Evolutionary conservation across 2,113 vertebrate genomes (phyloP), one percentile per base, ranked within the genome.

Genomic region (Jaculus jaculus): DNA sequence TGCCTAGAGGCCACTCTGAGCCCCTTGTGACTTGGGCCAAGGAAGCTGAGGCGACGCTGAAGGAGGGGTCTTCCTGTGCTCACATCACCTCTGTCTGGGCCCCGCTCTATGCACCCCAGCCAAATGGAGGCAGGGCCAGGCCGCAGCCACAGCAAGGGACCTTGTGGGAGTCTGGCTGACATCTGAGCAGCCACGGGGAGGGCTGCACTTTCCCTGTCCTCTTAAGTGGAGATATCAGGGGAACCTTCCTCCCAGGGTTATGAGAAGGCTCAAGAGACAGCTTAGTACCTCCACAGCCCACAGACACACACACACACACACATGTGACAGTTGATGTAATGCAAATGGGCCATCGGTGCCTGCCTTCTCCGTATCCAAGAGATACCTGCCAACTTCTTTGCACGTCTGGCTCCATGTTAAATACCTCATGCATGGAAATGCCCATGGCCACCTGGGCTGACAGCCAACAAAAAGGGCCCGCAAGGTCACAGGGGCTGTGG

Each of bases 11-110:
- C 85, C 89, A 61, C 77, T 65, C 84, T 37, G 88, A 78, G 79
- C 23, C 39, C 87, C 94, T 96, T 92, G 95, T 94, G 97, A 97
- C 94, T 92, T n/a, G 3, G 69, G 63, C 28, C 60, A 94, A 89
- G 42, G 84, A 68, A 81, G 68, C 61, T 26, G 23, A 51, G 60
- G 34, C 71, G 16, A 69, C 42, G 7, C 42, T 12, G 54, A 75
- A 66, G 61, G 58, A 58, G 90, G 84, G 60, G 12, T 60, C 37
- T 69, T 63, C 71, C 69, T 17, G 39, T 0, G 10, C 51, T n/a
- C 86, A 87, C 60, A 3, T 3, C 28, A 24, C 7, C 61, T 68
- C 42, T 82, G 42, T 60, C 87, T 30, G 2, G 47, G 39, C 51
- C 13, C 2, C 7, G 30, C 54, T 39, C 88, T 2, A 3, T 8